Conservation (phyloP, 2,797 vertebrate genomes). For the Sebastes matsubarae region DNA sequence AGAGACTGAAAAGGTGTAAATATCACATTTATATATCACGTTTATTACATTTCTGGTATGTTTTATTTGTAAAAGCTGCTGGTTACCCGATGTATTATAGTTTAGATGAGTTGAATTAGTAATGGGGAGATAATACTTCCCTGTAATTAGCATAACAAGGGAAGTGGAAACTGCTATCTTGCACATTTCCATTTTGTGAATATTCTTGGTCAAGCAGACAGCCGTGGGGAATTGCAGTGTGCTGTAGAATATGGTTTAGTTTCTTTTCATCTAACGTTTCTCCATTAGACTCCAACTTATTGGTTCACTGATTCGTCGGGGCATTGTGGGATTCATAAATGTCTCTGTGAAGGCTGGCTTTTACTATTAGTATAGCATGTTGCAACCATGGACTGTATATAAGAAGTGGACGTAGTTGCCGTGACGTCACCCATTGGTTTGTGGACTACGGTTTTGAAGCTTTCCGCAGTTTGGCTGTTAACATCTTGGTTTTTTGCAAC, state of each 20-base stretch:
- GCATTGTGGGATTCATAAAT: not conserved
- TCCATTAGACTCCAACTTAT: not conserved
- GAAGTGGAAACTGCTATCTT: conserved; percentile 26
- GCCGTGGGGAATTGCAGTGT: conserved; percentile 44
- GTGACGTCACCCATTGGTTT: no score
- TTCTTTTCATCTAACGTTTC: conserved; percentile 42
- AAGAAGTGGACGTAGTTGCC: no score
- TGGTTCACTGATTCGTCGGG: not conserved
- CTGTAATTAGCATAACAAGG: conserved; percentile 7
- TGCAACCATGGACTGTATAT: no score
- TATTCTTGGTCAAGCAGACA: conserved; percentile 46
- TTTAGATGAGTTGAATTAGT: not conserved
- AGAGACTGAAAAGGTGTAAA: not conserved
- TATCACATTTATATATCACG: not conserved
- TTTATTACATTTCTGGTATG: not conserved
- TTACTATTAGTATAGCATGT: not conserved
- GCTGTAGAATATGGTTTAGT: conserved; percentile 43
- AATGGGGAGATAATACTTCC: not conserved
- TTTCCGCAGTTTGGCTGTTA: no score
- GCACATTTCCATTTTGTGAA: conserved; percentile 48
- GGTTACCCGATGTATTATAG: not conserved
- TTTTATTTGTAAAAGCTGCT: not conserved
- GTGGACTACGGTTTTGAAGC: no score
- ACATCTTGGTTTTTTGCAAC: no score
- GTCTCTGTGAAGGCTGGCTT: not conserved